phyloP scores from a whole-genome alignment of 2,113 vertebrate species.

The Ibidorhyncha struthersii region DNA sequence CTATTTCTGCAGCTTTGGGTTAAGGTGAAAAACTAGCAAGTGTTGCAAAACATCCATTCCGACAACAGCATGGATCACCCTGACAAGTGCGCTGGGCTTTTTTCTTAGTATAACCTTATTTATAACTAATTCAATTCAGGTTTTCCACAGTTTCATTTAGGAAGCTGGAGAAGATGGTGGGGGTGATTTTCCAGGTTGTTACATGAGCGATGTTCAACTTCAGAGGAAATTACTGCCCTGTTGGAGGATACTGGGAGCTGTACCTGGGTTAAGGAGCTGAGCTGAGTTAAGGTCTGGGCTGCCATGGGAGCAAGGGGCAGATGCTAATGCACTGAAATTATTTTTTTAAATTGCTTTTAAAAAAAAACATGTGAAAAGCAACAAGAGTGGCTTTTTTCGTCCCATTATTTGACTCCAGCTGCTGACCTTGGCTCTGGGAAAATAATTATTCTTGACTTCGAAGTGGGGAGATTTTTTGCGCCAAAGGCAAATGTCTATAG shows the following conservation, averaged over 20 bases:
- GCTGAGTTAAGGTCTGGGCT: too few species aligned
- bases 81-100: neutral
- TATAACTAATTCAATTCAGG: neutral
- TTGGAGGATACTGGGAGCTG: neutral
- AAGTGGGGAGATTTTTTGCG: neutral
- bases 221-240: neutral
- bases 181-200: neutral
- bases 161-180: neutral
- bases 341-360: neutral
- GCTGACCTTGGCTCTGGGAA: constrained; percentile 66
- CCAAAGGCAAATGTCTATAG: constrained; percentile 63
- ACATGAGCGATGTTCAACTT: neutral
- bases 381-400: neutral
- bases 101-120: neutral
- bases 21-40: neutral
- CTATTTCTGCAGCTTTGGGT: neutral
- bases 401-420: constrained; percentile 52
- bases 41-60: neutral
- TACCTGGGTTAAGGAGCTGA: neutral
- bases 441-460: constrained; percentile 59
- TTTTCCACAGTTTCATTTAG: neutral
- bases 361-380: constrained; percentile 20
- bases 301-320: neutral
- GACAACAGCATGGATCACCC: neutral
- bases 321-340: neutral